Evolutionary conservation across 2,888 invertebrate species (phyloP).

Genomic region (Hedya salicella): DNA sequence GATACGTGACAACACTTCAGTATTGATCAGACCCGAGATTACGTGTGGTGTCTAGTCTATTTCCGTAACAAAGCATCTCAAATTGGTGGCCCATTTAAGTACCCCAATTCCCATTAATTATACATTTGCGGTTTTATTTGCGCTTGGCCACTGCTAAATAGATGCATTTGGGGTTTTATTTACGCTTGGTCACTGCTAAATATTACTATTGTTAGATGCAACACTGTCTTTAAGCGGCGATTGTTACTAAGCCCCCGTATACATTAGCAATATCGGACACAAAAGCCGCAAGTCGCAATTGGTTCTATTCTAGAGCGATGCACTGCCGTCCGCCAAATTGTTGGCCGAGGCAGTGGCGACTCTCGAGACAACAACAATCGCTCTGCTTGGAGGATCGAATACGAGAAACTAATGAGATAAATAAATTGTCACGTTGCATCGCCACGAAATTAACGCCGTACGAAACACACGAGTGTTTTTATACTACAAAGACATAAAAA

Average conservation of each 20-base stretch:
- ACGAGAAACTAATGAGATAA: no score
- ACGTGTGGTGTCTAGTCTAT: not conserved
- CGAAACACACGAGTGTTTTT: no score
- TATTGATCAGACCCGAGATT: not conserved
- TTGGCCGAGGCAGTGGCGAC: no score
- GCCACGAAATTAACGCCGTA: no score
- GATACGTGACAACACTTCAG: not conserved
- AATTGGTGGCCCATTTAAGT: not conserved
- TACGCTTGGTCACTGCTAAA: conserved; percentile 1
- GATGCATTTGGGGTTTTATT: no score
- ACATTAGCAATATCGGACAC: not conserved
- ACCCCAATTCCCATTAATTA: conserved; percentile 8
- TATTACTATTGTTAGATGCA: conserved; percentile 5
- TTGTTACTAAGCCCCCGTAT: not conserved
- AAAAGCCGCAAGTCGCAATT: not conserved
- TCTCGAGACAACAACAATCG: no score
- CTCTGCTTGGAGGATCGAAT: no score
- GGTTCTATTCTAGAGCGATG: not conserved
- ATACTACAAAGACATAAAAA: no score
- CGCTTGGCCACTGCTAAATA: not conserved
- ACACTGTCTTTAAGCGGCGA: not conserved
- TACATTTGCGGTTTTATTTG: not conserved
- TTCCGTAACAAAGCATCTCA: not conserved
- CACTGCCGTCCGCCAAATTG: not conserved
- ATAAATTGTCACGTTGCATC: no score